Base-by-base conservation (phyloP, 2,888 invertebrate genomes). In the Eustalomyia histrio region DNA sequence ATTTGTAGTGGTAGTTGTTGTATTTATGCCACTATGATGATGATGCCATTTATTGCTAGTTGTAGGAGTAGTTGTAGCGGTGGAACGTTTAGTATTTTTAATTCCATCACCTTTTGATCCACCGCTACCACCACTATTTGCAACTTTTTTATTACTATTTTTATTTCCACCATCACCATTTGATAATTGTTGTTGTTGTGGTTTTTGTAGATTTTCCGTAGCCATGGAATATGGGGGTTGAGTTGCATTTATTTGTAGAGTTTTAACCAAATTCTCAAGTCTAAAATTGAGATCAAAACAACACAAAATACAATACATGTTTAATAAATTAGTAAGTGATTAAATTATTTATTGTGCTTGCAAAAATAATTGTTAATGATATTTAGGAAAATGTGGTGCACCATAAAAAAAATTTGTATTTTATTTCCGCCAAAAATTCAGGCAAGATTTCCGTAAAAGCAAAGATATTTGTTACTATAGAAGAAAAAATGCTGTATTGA, bases 191-290 rank as follows among this genome's bases (percentile, higher is more conserved):
- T 84, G 75, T 74, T 73, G 76, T 60, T 69, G 76, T 35, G 67
- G 67, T 29, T 29, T 29, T 29, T 4, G 29, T 16, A 21, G 52
- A 65, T 53, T 76, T 63, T 63, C 68, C 53, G 29, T 74, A 53
- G 17, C 43, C 74, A 43, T 73, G 61, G 78, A 72, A 69, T 69
- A 71, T 64, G 74, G 68, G 58, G 82, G 64, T 83, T 86, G 84
- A 83, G 85, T 84, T 83, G 83, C 84, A 84, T 88, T 86, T 79
- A 86, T 83, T 84, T 85, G 88, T 84, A 90, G 87, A 85, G 86
- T 88, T 85, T 88, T 89, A 86, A 90, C 89, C 89, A 90, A 89
- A 86, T 89, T 89, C 87, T 90, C 90, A 86, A 90, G 89, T 87
- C 90, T 90, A 88, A 85, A 88, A 86, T 81, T 83, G 83, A 84